Base-by-base conservation (phyloP, 2,888 invertebrate genomes). In the Biston stratarius region DNA sequence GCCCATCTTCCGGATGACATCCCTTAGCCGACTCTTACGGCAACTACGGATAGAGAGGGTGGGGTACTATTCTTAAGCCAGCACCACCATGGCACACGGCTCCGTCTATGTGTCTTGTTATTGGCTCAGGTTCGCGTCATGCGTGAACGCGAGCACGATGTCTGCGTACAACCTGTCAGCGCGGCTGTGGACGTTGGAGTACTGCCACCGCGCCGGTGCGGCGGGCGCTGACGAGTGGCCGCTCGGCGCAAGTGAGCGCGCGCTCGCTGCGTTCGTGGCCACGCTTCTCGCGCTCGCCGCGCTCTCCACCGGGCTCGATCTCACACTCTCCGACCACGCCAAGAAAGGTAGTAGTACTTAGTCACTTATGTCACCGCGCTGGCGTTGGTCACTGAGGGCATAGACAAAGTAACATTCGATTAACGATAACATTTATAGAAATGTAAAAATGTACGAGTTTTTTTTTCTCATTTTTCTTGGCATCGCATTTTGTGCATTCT, bases 81-180 rank as follows among this genome's bases (percentile, higher is more conserved):
- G n/a, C n/a, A n/a, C n/a, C n/a, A n/a, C n/a, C n/a, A n/a, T n/a
- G n/a, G n/a, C n/a, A n/a, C n/a, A n/a, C n/a, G n/a, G n/a, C n/a
- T 8, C 14, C 10, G 9, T 14, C 3, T 6, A 5, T 3, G 11
- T 33, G 11, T 3, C 24, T 24, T 44, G 10, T 5, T 81, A 80
- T 81, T 81, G 44, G 6, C 10, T 0, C 78, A 92, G 93, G 92
- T 92, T 92, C 77, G 77, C 83, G 34, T 80, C 83, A 0, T 93
- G 93, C 68, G 89, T 93, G 70, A 91, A 91, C 80, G 83, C 83
- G 57, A 86, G 81, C 64, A 88, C 83, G 33, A 78, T 82, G 70
- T 72, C 84, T 0, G 60, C 74, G 3, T 85, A 90, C 85, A 84
- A 87, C 72, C 82, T 93, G 69, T 84, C 87, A 0, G 91, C 92